Evolutionary conservation across 2,797 vertebrate genomes (phyloP), one percentile per base, ranked within the genome.

Genomic region (Ptychadena robeensis): DNA sequence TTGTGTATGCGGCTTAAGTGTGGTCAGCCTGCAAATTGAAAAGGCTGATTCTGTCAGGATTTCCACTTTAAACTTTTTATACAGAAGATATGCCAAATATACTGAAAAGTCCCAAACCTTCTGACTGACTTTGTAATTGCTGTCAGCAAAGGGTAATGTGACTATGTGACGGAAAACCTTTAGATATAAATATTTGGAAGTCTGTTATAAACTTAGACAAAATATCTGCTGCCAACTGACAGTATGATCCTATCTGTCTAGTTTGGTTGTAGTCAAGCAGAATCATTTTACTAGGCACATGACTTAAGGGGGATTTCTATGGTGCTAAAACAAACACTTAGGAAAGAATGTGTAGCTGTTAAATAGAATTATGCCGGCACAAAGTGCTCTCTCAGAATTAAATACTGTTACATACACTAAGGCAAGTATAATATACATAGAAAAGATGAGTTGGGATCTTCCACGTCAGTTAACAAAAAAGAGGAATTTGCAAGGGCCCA

Each of bases 271-370:
- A 79, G 65, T 69, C 72, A 73, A 12, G 61, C 66, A 75, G 38
- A 86, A 75, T 0, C 22, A 15, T 3, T 85, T 86, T 85, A 69
- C 77, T 77, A 12, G 76, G 69, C 11, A 74, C 2, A 22, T 1
- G 1, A 73, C 63, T n/a, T 48, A 77, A 72, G 83, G 32, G 38
- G 32, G 57, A 82, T 85, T 78, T 80, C 40, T 15, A 65, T 70
- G 59, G 63, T 48, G 14, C 48, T 25, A 38, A 69, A 38, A 22
- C 44, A 68, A 74, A 74, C 31, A 34, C 66, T 70, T 28, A 22
- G 32, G 25, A 63, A 34, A 31, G 53, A 38, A 32, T 71, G 38
- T n/a, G 15, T 63, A 38, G 67, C 10, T 30, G 31, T 61, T 67
- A 71, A 69, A 71, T 40, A 48, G 40, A 69, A 37, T 27, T 9